Evolutionary conservation across 2,888 invertebrate species (phyloP).

Genomic region (Orchesellides sinensis): DNA sequence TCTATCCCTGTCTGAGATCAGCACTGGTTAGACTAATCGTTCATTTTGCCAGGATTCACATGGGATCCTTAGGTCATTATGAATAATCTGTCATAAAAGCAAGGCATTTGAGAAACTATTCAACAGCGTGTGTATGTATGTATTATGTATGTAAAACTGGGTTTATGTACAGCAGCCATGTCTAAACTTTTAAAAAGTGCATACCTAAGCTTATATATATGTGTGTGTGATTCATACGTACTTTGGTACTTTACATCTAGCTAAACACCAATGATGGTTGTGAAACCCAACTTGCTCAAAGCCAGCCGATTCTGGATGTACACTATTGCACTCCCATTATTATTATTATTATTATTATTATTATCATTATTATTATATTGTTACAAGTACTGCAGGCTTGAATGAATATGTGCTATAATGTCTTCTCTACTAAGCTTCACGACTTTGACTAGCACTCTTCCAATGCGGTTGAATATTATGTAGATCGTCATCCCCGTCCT

Average conservation of each 20-base stretch:
- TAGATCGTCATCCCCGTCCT: too few relatives aligned
- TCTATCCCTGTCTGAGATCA: slow-evolving; percentile 3
- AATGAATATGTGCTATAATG: slow-evolving; percentile 32
- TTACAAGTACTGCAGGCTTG: slow-evolving; percentile 51
- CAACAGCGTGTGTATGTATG: neutral
- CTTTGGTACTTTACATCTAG: neutral
- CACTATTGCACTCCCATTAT: slow-evolving; percentile 28
- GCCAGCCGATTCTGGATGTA: neutral
- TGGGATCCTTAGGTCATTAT: slow-evolving; percentile 23
- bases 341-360: slow-evolving; percentile 42
- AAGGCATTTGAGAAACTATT: slow-evolving; percentile 8
- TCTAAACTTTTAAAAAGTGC: too few relatives aligned
- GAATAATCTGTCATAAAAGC: slow-evolving; percentile 35
- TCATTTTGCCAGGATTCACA: slow-evolving; percentile 25
- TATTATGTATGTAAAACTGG: too few relatives aligned
- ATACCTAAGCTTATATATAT: neutral
- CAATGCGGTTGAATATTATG: neutral
- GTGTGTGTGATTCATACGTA: neutral
- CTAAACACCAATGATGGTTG: neutral
- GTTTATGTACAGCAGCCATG: neutral
- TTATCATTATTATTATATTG: slow-evolving; percentile 45
- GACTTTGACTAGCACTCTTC: neutral
- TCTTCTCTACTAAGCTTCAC: slow-evolving; percentile 21
- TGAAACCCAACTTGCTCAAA: neutral
- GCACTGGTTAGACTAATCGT: slow-evolving; percentile 28